Evolutionary conservation across 1,140 invertebrate genomes (phyloP).

Genomic region (Drusus annulatus): DNA sequence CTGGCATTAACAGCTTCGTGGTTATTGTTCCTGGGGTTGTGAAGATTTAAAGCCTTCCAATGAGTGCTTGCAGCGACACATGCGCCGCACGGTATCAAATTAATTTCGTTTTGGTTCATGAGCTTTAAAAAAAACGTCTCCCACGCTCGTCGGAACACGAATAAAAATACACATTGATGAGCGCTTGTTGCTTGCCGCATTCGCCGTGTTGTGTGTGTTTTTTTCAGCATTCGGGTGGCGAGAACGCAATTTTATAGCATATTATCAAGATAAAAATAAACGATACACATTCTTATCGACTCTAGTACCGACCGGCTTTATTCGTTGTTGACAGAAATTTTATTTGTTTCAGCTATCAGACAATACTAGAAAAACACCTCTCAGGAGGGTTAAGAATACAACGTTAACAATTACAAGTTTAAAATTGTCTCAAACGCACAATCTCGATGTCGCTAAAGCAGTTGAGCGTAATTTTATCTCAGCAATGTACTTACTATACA

Average conservation of each 20-base stretch:
- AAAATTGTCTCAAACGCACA: too few relatives aligned
- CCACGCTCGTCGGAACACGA: constrained; percentile 21
- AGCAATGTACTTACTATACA: too few relatives aligned
- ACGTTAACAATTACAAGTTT: too few relatives aligned
- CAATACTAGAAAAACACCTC: too few relatives aligned
- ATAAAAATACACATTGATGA: constrained; percentile 7
- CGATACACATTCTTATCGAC: constrained; percentile 39
- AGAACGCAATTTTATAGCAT: constrained; percentile 20
- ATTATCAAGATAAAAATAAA: constrained; percentile 41
- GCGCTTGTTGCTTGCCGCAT: constrained; percentile 26
- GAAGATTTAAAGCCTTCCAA: too few relatives aligned
- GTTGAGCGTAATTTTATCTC: too few relatives aligned
- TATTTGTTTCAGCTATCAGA: too few relatives aligned
- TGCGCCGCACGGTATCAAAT: constrained; percentile 11
- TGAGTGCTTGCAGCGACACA: neutral
- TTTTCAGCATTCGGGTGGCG: constrained; percentile 8
- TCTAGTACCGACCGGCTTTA: neutral
- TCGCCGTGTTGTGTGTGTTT: constrained; percentile 28
- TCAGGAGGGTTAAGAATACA: too few relatives aligned
- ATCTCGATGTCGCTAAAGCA: too few relatives aligned
- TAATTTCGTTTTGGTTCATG: constrained; percentile 4
- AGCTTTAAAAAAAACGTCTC: constrained; percentile 4
- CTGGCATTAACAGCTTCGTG: too few relatives aligned
- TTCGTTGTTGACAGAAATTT: neutral
- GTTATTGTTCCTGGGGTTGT: too few relatives aligned